Percentiles rank a stretch among this genome's conserved stretches.
Conservation (phyloP, 2,888 invertebrate species). For the Eurytoma californica region DNA sequence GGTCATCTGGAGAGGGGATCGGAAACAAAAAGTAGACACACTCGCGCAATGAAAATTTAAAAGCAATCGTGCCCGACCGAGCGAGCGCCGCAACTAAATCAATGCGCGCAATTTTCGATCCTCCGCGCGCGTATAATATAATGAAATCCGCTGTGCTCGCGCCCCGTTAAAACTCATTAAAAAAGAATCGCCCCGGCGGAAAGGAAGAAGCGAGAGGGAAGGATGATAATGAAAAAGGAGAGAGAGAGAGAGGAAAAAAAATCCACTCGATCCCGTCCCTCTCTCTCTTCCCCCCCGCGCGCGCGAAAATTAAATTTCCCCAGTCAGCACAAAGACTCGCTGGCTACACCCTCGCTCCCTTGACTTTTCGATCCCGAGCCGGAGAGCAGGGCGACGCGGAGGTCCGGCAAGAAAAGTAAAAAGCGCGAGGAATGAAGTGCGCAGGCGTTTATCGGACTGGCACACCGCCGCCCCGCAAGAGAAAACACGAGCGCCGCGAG, state of each 20-base stretch:
- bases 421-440: conserved; percentile 54
- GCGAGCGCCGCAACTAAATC: conserved; percentile 28
- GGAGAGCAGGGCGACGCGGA: not conserved
- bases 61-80: conserved; percentile 16
- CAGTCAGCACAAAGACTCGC: conserved; percentile 64
- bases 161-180: conserved; percentile 49
- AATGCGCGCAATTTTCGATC: conserved; percentile 15
- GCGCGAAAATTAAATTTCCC: conserved; percentile 56
- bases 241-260: conserved; percentile 25
- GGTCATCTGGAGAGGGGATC: not conserved
- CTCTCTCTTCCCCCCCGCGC: conserved; percentile 3
- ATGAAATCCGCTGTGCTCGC: conserved; percentile 37
- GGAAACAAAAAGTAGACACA: not conserved
- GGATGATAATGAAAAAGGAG: conserved; percentile 46
- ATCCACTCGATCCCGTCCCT: conserved; percentile 1
- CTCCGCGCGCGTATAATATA: not conserved
- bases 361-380: conserved; percentile 50
- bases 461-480: conserved; percentile 8
- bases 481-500: not conserved
- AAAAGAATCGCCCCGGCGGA: conserved; percentile 37
- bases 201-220: not conserved
- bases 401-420: conserved; percentile 33
- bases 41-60: conserved; percentile 39
- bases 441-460: conserved; percentile 56
- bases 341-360: conserved; percentile 25